Evolutionary conservation across 2,113 vertebrate genomes (phyloP).

Genomic region (Toxotes chatareus): DNA sequence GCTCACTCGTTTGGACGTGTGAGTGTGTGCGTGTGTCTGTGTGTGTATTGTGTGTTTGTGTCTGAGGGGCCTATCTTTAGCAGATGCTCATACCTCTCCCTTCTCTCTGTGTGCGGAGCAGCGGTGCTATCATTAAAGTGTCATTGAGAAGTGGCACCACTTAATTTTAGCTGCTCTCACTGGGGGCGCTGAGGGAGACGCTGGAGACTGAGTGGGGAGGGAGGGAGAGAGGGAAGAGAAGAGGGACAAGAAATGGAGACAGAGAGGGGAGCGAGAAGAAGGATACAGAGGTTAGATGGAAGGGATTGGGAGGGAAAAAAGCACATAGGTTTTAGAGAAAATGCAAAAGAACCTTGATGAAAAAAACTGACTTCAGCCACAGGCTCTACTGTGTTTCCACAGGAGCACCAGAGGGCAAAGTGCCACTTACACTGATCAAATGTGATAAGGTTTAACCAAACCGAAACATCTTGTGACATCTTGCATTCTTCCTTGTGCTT

Average conservation of each 20-base stretch:
- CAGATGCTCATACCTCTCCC: slow-evolving; percentile 92
- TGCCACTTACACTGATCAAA: not conserved
- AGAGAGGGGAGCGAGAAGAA: slow-evolving; percentile 30
- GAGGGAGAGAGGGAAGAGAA: slow-evolving; percentile 32
- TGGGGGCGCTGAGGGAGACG: slow-evolving; percentile 82
- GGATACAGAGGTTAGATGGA: slow-evolving; percentile 66
- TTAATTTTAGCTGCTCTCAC: slow-evolving; percentile 98
- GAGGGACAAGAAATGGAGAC: slow-evolving; percentile 48
- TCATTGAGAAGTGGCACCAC: slow-evolving; percentile 99
- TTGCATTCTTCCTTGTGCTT: not conserved
- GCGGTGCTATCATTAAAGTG: slow-evolving; percentile 96
- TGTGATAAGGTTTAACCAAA: slow-evolving; percentile 11
- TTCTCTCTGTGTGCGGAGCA: slow-evolving; percentile 91
- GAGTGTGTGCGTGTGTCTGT: slow-evolving; percentile 58
- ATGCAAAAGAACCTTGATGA: slow-evolving; percentile 60
- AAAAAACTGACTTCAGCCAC: slow-evolving; percentile 7
- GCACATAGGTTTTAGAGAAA: slow-evolving; percentile 87
- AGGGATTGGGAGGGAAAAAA: slow-evolving; percentile 78
- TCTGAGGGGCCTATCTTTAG: slow-evolving; percentile 90
- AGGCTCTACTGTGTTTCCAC: not conserved
- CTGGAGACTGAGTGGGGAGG: slow-evolving; percentile 60
- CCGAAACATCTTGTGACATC: slow-evolving; percentile 1
- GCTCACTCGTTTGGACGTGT: slow-evolving; percentile 82
- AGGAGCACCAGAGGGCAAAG: not conserved
- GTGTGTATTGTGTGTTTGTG: slow-evolving; percentile 67